Percentiles rank a stretch among this genome's conserved stretches.
phyloP scores from a whole-genome alignment of 2,888 invertebrate species.

The Mesoligia furuncula region DNA sequence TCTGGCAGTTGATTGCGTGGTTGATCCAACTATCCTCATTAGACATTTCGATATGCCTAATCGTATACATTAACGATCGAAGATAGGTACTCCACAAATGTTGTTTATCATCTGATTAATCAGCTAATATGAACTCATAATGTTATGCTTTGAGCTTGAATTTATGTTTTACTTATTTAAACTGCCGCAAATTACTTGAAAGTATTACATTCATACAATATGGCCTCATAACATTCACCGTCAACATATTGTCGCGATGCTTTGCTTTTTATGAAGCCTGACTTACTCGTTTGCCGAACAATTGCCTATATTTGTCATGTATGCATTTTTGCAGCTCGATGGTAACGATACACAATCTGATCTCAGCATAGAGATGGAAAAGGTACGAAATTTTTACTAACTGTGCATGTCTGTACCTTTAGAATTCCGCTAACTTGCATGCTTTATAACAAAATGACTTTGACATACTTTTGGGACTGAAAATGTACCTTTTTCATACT shows the following conservation, averaged over 20 bases:
- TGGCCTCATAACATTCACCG: conserved; percentile 40
- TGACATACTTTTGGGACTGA: conserved; percentile 61
- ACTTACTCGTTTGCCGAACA: conserved; percentile 77
- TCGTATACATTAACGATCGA: not conserved
- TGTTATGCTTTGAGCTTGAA: conserved; percentile 44
- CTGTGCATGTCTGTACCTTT: conserved; percentile 82
- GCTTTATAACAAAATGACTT: conserved; percentile 65
- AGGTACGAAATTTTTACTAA: conserved; percentile 89
- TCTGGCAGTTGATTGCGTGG: not conserved
- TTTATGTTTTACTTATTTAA: conserved; percentile 9
- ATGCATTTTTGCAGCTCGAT: conserved; percentile 91
- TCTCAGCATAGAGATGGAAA: conserved; percentile 90
- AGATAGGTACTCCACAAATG: conserved; percentile 12
- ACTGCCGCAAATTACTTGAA: conserved; percentile 31
- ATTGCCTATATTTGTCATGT: conserved; percentile 79
- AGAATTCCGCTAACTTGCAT: conserved; percentile 72
- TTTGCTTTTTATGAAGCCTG: conserved; percentile 72
- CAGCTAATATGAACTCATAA: conserved; percentile 16
- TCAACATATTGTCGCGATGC: conserved; percentile 64
- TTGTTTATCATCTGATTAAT: conserved; percentile 14
- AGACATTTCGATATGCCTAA: conserved; percentile 23
- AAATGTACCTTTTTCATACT: conserved; percentile 87
- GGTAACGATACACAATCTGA: conserved; percentile 89
- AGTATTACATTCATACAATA: conserved; percentile 43
- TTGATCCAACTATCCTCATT: conserved; percentile 9